Conservation (phyloP, 1,140 invertebrate species). For the Pseudomyrmex pallidus region DNA sequence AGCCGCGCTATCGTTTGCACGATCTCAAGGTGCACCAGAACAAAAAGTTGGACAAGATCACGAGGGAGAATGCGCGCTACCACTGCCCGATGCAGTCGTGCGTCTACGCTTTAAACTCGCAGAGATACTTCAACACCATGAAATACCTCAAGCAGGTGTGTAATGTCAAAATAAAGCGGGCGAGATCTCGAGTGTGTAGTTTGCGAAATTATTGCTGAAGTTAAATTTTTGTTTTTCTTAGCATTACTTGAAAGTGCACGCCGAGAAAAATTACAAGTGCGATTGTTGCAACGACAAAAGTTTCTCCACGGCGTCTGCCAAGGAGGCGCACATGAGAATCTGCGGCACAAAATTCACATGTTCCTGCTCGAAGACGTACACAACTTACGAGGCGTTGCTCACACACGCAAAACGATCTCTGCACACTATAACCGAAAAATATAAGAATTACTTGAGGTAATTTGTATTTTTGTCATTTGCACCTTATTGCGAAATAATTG, state of each 20-base stretch:
- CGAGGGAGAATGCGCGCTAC: conserved; percentile 78
- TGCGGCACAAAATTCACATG: conserved; percentile 86
- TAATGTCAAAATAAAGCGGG: neutral
- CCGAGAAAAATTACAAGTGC: conserved; percentile 86
- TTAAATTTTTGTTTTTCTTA: conserved; percentile 73
- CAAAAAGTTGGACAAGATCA: conserved; percentile 77
- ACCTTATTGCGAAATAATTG: neutral
- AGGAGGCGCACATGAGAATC: conserved; percentile 83
- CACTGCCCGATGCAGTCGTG: conserved; percentile 83
- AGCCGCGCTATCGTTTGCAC: conserved; percentile 80
- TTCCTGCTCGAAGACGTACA: conserved; percentile 85
- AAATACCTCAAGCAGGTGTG: conserved; percentile 85
- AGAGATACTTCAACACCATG: conserved; percentile 81
- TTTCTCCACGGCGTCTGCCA: conserved; percentile 85
- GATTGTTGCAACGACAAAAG: conserved; percentile 84
- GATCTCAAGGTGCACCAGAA: conserved; percentile 82
- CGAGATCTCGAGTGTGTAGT: conserved; percentile 6
- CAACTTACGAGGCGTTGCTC: conserved; percentile 86
- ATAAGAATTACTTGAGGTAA: conserved; percentile 78
- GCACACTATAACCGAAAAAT: conserved; percentile 83
- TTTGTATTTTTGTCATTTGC: conserved; percentile 2
- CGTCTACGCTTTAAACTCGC: conserved; percentile 79
- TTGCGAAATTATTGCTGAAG: neutral
- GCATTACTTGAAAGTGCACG: conserved; percentile 88
- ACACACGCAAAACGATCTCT: conserved; percentile 86